Base-by-base conservation (phyloP, 2,888 invertebrate species). In the Antheraea yamamai region DNA sequence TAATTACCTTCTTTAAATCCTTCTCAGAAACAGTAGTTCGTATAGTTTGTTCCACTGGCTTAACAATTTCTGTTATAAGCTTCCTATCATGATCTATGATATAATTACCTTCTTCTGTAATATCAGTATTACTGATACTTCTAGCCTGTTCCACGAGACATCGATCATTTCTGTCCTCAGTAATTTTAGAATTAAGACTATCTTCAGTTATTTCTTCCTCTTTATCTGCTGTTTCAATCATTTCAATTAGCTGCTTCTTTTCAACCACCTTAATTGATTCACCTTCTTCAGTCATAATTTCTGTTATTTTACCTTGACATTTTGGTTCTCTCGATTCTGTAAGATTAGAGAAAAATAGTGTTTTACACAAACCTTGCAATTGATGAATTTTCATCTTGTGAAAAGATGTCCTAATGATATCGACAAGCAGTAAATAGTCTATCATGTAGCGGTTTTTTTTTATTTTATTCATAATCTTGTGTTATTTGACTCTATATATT, bases 241-340 rank as follows among this genome's bases (percentile, higher is more conserved):
- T 87, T 87, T 94, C 89, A 78, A 92, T 86, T 2, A 93, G 77
- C 0, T 91, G 86, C 81, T 91, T 93, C 74, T 81, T 87, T 80
- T 87, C 87, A 26, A 83, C 90, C 35, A 79, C 79, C n/a, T 76
- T 58, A 1, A 55, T 26, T 8, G 74, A 51, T 26, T 79, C 81
- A 74, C 83, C 83, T 10, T 82, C 80, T 55, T 84, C 86, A 20
- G 83, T 77, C 3, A 76, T 74, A 3, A 85, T 77, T 83, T 90
- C 87, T 6, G 81, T 82, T 74, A 86, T 83, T 77, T 79, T 84
- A 8, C 74, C 75, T 74, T 83, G 77, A 0, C 73, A 77, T 75
- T 83, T 84, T 12, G 78, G 77, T 26, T 78, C 78, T 74, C 76
- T 87, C 6, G 80, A 78, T 73, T 86, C 88, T 87, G 75, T 58